A percentile compares a stretch with the other conserved stretches of the same genome.
These are phyloP conservation scores for Turritopsis rubra DNA, from an alignment of 30 jellyfish, hydroid and myxozoan genomes.

Conservation along the genomic window DNA sequence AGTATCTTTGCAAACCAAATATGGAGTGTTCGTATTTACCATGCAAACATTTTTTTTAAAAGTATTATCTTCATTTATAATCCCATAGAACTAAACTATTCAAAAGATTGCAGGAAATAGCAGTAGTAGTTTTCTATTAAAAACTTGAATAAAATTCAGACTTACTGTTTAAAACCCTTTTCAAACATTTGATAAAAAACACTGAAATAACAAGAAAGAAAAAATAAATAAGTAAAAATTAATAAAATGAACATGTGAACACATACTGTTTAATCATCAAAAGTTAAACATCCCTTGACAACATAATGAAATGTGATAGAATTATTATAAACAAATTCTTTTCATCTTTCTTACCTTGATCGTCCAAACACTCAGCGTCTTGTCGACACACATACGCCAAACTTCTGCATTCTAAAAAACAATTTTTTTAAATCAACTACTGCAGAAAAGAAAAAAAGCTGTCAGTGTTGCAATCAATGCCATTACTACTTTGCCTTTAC, in stretches of 20 bases:
- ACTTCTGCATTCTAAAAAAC: slow-evolving; percentile 6
- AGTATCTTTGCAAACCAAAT: too few relatives aligned
- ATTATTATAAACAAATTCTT: background rate
- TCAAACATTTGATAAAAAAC: background rate
- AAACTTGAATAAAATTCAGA: background rate
- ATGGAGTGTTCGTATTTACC: too few relatives aligned
- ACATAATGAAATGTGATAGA: too few relatives aligned
- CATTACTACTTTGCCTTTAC: too few relatives aligned
- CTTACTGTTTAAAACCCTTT: background rate
- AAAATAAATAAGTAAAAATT: too few relatives aligned
- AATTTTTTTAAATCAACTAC: background rate
- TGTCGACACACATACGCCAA: slow-evolving; percentile 6
- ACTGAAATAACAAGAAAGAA: background rate
- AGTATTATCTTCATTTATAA: too few relatives aligned
- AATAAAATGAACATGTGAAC: background rate
- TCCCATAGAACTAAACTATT: too few relatives aligned
- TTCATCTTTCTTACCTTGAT: background rate
- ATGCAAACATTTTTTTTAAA: too few relatives aligned
- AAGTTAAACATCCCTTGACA: too few relatives aligned
- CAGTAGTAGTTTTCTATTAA: background rate
- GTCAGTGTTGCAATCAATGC: too few relatives aligned
- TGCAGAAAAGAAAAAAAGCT: too few relatives aligned
- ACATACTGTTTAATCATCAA: too few relatives aligned
- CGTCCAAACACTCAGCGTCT: background rate
- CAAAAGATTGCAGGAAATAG: background rate